phyloP scores from a whole-genome alignment of 2,797 vertebrate genomes.

The Eulemur mongoz region DNA sequence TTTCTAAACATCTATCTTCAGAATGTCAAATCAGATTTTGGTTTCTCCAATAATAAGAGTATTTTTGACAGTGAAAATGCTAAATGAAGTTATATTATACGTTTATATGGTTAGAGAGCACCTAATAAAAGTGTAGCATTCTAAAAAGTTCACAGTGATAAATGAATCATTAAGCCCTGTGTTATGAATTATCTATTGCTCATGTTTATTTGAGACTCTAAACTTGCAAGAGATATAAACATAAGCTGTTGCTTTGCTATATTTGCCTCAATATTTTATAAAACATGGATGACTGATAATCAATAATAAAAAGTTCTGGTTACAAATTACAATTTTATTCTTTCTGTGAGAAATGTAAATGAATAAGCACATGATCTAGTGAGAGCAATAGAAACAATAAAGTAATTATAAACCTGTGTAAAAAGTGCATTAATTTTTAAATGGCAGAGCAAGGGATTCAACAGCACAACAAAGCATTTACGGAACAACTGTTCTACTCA shows the following conservation, averaged over 20 bases:
- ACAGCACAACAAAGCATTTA: background rate
- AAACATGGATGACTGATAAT: background rate
- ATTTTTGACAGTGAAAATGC: background rate
- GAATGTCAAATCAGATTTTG: background rate
- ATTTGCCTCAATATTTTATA: background rate
- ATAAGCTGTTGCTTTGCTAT: too few species aligned
- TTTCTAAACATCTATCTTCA: background rate
- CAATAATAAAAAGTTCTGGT: background rate
- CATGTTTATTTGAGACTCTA: background rate
- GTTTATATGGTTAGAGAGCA: background rate
- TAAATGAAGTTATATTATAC: background rate
- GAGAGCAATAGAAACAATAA: too few species aligned
- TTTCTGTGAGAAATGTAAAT: background rate
- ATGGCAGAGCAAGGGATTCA: background rate
- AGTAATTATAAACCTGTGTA: fast-evolving
- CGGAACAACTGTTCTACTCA: fast-evolving
- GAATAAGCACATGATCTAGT: background rate
- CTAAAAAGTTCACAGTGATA: background rate
- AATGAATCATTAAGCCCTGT: too few species aligned
- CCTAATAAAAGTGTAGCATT: background rate
- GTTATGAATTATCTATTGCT: background rate
- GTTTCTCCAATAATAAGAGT: background rate
- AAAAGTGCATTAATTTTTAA: background rate
- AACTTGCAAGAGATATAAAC: background rate
- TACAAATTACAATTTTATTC: background rate